A percentile compares a stretch with the other conserved stretches of the same genome.
These are phyloP conservation scores for Pyrrhia umbra DNA, from an alignment of 2,888 invertebrate genomes.

Conservation along the genomic window DNA sequence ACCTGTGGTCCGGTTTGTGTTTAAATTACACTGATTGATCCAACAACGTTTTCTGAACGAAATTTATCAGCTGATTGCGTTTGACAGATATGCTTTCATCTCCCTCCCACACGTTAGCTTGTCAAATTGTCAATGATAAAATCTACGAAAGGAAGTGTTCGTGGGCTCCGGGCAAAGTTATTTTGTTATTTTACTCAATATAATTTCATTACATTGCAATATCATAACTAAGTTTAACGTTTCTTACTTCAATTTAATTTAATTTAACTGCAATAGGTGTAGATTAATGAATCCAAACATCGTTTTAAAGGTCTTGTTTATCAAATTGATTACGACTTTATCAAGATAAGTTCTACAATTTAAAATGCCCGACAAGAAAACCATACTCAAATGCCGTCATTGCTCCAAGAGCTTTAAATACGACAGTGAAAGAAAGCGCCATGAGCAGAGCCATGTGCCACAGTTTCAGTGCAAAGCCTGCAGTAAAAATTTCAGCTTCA, in stretches of 20 bases:
- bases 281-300: too few relatives aligned
- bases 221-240: too few relatives aligned
- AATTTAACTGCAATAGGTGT: not conserved
- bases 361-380: slow-evolving; percentile 54
- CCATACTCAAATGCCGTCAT: slow-evolving; percentile 67
- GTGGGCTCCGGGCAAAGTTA: too few relatives aligned
- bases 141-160: not conserved
- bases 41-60: slow-evolving; percentile 8
- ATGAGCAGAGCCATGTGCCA: slow-evolving; percentile 82
- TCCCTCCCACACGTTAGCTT: not conserved
- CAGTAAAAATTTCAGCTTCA: slow-evolving; percentile 84
- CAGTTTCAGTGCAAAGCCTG: slow-evolving; percentile 83
- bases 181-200: too few relatives aligned
- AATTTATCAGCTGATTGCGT: slow-evolving; percentile 10
- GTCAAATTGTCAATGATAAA: not conserved
- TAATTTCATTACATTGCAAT: too few relatives aligned
- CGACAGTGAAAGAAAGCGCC: slow-evolving; percentile 83
- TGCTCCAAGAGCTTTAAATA: slow-evolving; percentile 83
- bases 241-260: too few relatives aligned
- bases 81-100: not conserved
- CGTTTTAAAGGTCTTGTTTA: not conserved
- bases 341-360: not conserved
- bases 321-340: not conserved
- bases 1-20: not conserved
- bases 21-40: not conserved